These are phyloP conservation scores for Halichoerus grypus DNA, from an alignment of 2,113 vertebrate genomes.

Conservation along the genomic window DNA sequence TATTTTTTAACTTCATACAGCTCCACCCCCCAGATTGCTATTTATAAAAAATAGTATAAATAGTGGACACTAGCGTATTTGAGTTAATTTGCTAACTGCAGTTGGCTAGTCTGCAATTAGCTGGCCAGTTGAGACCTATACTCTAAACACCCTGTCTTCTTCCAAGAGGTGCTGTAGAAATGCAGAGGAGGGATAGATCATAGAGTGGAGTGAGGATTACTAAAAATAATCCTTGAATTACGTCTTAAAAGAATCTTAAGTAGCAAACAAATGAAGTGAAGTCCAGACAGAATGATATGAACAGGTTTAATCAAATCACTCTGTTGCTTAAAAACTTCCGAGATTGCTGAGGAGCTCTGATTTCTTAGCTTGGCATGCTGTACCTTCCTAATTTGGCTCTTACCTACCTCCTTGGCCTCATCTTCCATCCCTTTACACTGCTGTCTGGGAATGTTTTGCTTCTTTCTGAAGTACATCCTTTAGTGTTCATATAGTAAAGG, in stretches of 20 bases:
- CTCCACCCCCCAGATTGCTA: neutral
- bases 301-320: neutral
- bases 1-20: constrained; percentile 15
- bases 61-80: neutral
- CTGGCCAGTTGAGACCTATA: neutral
- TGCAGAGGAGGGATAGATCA: neutral
- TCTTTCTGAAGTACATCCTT: neutral
- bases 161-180: constrained; percentile 2
- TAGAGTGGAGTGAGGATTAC: neutral
- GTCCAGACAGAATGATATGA: neutral
- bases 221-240: neutral
- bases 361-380: neutral
- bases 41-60: neutral
- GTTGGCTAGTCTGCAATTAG: neutral
- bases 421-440: neutral
- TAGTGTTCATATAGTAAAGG: constrained; percentile 1
- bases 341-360: neutral
- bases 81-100: neutral
- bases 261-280: neutral
- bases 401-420: neutral
- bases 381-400: neutral
- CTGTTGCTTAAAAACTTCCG: neutral
- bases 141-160: neutral
- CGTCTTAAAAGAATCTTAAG: neutral
- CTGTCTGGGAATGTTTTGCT: neutral